Percentiles rank a stretch among this genome's conserved stretches.
phyloP scores from a whole-genome alignment of 2,113 vertebrate species.

The Xiphophorus couchianus region DNA sequence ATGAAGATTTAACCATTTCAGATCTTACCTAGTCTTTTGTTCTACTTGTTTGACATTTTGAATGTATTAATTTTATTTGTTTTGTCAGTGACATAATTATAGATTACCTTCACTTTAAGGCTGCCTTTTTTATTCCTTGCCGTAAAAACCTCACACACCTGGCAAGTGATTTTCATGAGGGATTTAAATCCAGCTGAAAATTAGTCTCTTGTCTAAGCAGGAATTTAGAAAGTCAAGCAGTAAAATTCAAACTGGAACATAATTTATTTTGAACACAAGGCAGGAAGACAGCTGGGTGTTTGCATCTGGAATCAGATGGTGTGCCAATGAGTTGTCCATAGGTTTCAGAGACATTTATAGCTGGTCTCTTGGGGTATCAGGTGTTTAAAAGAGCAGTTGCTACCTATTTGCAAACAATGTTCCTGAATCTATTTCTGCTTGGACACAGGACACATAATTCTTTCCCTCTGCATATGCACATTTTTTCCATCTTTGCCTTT shows the following conservation, averaged over 20 bases:
- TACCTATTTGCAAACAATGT: neutral
- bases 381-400: neutral
- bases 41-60: neutral
- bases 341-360: neutral
- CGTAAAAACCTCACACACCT: neutral
- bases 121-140: too few relatives aligned
- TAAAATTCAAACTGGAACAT: neutral
- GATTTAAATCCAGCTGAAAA: neutral
- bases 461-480: neutral
- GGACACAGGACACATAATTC: neutral
- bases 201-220: neutral
- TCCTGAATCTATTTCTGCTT: neutral
- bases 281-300: neutral
- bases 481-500: neutral
- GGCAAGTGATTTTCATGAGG: neutral
- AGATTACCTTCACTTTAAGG: neutral
- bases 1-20: conserved; percentile 7
- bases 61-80: neutral
- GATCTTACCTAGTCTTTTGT: neutral
- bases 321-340: neutral
- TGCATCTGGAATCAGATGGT: neutral
- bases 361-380: neutral
- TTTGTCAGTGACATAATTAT: neutral
- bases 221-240: conserved; percentile 3
- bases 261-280: neutral